phyloP scores from a whole-genome alignment of 1,140 invertebrate species.

The Asobara japonica region DNA sequence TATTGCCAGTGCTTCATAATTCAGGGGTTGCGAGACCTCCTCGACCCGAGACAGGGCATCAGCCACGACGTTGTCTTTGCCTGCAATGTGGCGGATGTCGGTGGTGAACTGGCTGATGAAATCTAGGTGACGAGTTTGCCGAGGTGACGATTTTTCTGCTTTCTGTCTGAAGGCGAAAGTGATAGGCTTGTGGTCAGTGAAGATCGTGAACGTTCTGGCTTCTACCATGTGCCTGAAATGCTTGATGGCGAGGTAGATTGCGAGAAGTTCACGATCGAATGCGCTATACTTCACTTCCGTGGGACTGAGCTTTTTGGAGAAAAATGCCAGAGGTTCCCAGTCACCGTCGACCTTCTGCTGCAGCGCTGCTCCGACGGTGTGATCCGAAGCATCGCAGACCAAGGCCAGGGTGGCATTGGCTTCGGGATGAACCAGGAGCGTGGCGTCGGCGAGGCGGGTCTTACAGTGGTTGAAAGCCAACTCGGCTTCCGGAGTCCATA shows the following conservation, averaged over 20 bases:
- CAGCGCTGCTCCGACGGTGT: slow-evolving; percentile 39
- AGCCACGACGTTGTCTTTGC: slow-evolving; percentile 47
- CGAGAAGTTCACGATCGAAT: slow-evolving; percentile 57
- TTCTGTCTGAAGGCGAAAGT: slow-evolving; percentile 42
- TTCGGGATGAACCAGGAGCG: slow-evolving; percentile 39
- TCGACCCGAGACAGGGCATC: slow-evolving; percentile 46
- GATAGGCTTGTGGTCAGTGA: slow-evolving; percentile 56
- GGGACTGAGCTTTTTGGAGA: slow-evolving; percentile 50
- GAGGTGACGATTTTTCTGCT: too few relatives aligned
- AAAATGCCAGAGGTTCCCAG: slow-evolving; percentile 39
- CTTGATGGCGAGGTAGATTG: slow-evolving; percentile 43
- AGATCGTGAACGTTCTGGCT: slow-evolving; percentile 43
- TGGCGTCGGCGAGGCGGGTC: slow-evolving; percentile 33
- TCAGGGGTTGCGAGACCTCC: slow-evolving; percentile 21
- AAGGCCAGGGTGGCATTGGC: slow-evolving; percentile 27
- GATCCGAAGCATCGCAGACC: slow-evolving; percentile 42
- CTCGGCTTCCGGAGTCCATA: slow-evolving; percentile 36
- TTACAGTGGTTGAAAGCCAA: slow-evolving; percentile 44
- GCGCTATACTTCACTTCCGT: slow-evolving; percentile 44
- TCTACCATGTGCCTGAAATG: slow-evolving; percentile 49
- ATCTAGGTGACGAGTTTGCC: slow-evolving; percentile 49
- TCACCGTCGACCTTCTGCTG: slow-evolving; percentile 39
- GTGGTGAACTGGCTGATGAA: slow-evolving; percentile 56
- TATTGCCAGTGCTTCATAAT: slow-evolving; percentile 31
- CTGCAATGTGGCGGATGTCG: slow-evolving; percentile 52